Evolutionary conservation across 2,888 invertebrate species (phyloP), one percentile per base, ranked within the genome.

Genomic region (Ophion slaviceki): DNA sequence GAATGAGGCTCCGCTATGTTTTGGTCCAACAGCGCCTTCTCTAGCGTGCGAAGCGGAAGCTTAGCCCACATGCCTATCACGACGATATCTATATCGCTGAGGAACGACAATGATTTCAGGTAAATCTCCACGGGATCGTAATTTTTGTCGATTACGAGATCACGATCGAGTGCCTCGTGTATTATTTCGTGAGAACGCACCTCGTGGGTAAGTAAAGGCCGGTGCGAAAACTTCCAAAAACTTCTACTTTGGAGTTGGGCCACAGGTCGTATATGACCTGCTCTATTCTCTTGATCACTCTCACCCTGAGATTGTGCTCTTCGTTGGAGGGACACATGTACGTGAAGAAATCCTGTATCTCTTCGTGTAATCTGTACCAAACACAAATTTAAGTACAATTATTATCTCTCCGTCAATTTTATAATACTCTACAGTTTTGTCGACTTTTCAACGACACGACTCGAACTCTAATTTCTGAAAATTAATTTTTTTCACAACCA

Each of bases 181-280:
- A 71, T 78, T 1, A 70, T 82, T 80, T 53, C 14, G 2, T 53
- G 53, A 53, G 14, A 53, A 89, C 87, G 88, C 93, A 96, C 96
- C 99, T 99, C 92, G 99, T 99, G 88, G 99, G 99, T 94, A 99
- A 96, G 95, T 99, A 99, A 88, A 99, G 96, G 80, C 99, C 99
- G 87, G 99, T 99, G 90, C 98, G 96, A 95, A 99, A 99, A 92
- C 99, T 99, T 92, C 99, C 99, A 95, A 99, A 99, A 92, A 99
- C 97, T 95, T 99, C 98, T 88, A 99, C 99, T 94, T 97, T 96
- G 84, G 99, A 98, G 93, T 97, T 97, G 85, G 98, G 98, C 98
- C 99, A 99, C 91, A 99, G 96, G 91, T 97, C 96, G 89, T 96
- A 95, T 92, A 99, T 98, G 87, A 98, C 97, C 91, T 96, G 95